Conservation (phyloP, 2,888 invertebrate genomes). For the Saturnia japonica region DNA sequence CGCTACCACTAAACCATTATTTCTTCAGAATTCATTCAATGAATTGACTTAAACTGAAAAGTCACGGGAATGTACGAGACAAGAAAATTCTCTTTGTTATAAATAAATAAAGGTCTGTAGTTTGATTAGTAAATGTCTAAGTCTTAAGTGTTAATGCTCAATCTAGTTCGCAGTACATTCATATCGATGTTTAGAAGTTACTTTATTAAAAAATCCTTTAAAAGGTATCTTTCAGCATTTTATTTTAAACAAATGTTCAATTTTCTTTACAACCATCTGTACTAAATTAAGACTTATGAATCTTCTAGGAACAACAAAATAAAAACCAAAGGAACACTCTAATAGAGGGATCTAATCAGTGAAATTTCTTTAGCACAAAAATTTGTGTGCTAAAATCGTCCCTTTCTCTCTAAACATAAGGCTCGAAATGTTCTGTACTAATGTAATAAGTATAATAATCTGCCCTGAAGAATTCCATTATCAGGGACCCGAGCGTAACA, state of each 20-base stretch:
- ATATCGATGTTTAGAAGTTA: background rate
- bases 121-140: too few relatives aligned
- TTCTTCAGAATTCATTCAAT: too few relatives aligned
- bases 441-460: constrained; percentile 2
- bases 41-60: too few relatives aligned
- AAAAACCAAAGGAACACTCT: background rate
- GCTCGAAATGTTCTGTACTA: background rate
- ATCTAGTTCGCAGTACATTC: background rate
- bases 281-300: background rate
- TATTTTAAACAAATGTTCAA: background rate
- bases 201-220: too few relatives aligned
- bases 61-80: too few relatives aligned
- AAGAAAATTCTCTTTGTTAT: too few relatives aligned
- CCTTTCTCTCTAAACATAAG: background rate
- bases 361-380: background rate
- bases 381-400: background rate
- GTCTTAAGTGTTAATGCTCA: too few relatives aligned
- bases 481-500: constrained; percentile 11
- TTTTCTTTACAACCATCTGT: background rate
- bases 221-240: background rate
- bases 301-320: background rate
- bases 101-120: too few relatives aligned
- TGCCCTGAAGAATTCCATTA: constrained; percentile 4
- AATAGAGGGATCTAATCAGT: background rate
- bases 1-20: too few relatives aligned